These are phyloP conservation scores for Cephus runcator DNA, from an alignment of 2,888 invertebrate species.

Conservation along the genomic window DNA sequence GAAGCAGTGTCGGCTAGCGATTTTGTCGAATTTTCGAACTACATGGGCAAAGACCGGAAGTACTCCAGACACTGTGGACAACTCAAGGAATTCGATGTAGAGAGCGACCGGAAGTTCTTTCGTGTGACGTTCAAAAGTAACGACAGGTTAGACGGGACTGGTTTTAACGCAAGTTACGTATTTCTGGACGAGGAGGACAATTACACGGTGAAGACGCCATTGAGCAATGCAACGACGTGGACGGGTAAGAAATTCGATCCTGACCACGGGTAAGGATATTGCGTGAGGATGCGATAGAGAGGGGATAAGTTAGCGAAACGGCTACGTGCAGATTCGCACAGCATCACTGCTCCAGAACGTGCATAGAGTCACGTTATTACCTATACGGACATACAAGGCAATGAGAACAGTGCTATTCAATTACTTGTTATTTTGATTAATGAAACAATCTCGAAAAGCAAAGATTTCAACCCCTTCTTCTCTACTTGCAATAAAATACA, in stretches of 20 bases:
- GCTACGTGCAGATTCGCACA: not conserved
- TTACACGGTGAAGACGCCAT: conserved; percentile 65
- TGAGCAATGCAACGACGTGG: conserved; percentile 40
- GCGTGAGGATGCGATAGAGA: not conserved
- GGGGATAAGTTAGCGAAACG: not conserved
- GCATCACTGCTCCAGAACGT: not conserved
- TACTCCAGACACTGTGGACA: conserved; percentile 91
- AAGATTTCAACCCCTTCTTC: not conserved
- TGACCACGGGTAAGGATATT: not conserved
- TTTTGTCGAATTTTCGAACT: conserved; percentile 96
- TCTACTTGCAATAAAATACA: not conserved
- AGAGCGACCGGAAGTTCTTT: conserved; percentile 93
- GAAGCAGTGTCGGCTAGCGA: conserved; percentile 92
- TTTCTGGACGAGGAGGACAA: conserved; percentile 80
- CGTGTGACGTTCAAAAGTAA: conserved; percentile 95
- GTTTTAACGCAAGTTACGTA: conserved; percentile 92
- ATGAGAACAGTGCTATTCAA: not conserved
- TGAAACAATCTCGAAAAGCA: not conserved
- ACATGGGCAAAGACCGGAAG: conserved; percentile 88
- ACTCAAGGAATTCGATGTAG: conserved; percentile 81
- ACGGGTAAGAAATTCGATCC: conserved; percentile 27
- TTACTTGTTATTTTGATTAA: not conserved
- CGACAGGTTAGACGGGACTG: conserved; percentile 91
- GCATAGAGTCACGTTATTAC: not conserved
- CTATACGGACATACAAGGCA: not conserved